Conservation (phyloP, 2,113 vertebrate genomes). For the Meles meles region DNA sequence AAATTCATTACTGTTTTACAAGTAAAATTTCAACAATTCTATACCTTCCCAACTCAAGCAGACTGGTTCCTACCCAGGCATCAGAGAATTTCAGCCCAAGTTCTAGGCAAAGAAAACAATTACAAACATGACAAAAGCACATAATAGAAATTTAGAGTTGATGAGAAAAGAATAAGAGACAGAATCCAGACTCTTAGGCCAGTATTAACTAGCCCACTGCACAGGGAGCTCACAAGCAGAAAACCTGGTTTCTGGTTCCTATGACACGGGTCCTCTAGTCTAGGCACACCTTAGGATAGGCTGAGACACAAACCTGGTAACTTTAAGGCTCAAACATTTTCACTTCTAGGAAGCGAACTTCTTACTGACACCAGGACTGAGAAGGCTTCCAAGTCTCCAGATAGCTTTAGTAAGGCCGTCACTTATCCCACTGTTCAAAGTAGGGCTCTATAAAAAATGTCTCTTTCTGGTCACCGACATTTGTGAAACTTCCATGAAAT, state of each 20-base stretch:
- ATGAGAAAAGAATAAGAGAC: not conserved
- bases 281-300: not conserved
- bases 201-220: not conserved
- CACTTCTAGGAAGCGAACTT: not conserved
- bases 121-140: not conserved
- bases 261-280: not conserved
- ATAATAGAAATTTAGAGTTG: not conserved
- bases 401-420: not conserved
- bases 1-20: not conserved
- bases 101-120: not conserved
- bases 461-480: not conserved
- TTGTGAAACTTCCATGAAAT: not conserved
- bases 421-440: not conserved
- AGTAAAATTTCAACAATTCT: slow-evolving; percentile 3
- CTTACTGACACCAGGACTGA: not conserved
- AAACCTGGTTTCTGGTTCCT: not conserved
- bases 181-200: not conserved
- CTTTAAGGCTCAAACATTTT: not conserved
- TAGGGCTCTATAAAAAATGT: not conserved
- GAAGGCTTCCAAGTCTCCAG: not conserved
- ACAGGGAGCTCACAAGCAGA: not conserved
- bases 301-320: not conserved
- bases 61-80: not conserved
- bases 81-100: not conserved
- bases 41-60: not conserved